Percentiles rank a stretch among this genome's conserved stretches.
phyloP scores from a whole-genome alignment of 2,888 invertebrate genomes.

The Drosophila parthenogenetica region DNA sequence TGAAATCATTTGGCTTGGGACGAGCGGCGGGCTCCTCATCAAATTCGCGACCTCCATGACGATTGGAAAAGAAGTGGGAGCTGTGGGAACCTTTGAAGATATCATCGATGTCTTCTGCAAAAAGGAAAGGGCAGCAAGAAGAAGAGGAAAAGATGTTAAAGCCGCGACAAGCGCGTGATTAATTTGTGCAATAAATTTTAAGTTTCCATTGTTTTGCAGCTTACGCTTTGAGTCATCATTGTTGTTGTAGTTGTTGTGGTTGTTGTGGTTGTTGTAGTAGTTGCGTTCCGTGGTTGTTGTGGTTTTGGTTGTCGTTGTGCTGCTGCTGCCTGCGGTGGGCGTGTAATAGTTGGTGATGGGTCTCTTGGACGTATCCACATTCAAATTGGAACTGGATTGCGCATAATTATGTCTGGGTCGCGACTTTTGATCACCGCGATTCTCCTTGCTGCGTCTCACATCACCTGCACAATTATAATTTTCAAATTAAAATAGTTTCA shows the following conservation, averaged over 20 bases:
- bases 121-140: conserved; percentile 8
- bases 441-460: conserved; percentile 83
- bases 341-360: conserved; percentile 83
- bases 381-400: conserved; percentile 46
- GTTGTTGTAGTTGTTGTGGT: conserved; percentile 70
- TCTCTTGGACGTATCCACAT: conserved; percentile 69
- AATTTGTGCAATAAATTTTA: conserved; percentile 63
- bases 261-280: conserved; percentile 67
- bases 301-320: conserved; percentile 66
- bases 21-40: conserved; percentile 84
- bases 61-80: conserved; percentile 90
- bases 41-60: conserved; percentile 87
- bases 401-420: conserved; percentile 78
- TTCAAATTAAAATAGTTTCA: conserved; percentile 9
- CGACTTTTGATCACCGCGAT: conserved; percentile 82
- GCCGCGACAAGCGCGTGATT: conserved; percentile 61
- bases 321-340: conserved; percentile 71
- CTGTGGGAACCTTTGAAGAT: conserved; percentile 90
- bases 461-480: conserved; percentile 72
- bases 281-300: conserved; percentile 72
- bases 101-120: conserved; percentile 86
- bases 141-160: conserved; percentile 16
- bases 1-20: conserved; percentile 84
- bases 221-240: conserved; percentile 84
- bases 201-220: conserved; percentile 68